These are phyloP conservation scores for Neoascia interrupta DNA, from an alignment of 2,888 invertebrate species.

Conservation along the genomic window DNA sequence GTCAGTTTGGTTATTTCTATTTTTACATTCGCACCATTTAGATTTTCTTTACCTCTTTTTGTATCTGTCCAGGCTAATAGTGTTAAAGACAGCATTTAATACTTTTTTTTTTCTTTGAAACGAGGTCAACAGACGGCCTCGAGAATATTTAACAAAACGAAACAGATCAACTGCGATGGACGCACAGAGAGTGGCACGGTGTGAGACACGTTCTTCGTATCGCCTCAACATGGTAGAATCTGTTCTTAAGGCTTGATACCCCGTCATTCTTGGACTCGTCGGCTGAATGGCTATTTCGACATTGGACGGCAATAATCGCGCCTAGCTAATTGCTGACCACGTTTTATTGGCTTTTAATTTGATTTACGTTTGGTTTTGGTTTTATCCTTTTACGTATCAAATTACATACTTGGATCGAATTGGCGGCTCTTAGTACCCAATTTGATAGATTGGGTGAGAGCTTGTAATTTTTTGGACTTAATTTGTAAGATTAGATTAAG, in stretches of 20 bases:
- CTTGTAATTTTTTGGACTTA: not conserved
- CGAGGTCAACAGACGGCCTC: constrained; percentile 58
- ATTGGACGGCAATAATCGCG: constrained; percentile 6
- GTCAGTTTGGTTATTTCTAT: constrained; percentile 24
- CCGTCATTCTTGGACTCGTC: constrained; percentile 30
- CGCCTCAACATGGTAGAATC: constrained; percentile 17
- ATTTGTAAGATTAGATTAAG: too few species aligned
- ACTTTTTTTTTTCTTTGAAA: constrained; percentile 4
- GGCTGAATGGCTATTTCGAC: constrained; percentile 26
- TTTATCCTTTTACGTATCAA: not conserved
- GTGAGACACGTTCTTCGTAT: constrained; percentile 24
- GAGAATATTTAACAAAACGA: constrained; percentile 27
- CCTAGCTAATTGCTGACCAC: constrained; percentile 21
- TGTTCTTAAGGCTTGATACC: not conserved
- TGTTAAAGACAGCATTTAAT: not conserved
- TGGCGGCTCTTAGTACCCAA: not conserved
- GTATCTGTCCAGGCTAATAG: not conserved
- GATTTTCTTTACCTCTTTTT: not conserved
- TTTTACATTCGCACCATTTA: constrained; percentile 9
- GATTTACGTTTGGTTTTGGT: constrained; percentile 23
- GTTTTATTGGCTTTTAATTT: constrained; percentile 7
- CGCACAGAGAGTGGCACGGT: constrained; percentile 33
- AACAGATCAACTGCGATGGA: not conserved
- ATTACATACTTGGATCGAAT: not conserved
- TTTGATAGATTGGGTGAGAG: not conserved